phyloP scores from a whole-genome alignment of 2,113 vertebrate genomes.

The Triplophysa siluroides region DNA sequence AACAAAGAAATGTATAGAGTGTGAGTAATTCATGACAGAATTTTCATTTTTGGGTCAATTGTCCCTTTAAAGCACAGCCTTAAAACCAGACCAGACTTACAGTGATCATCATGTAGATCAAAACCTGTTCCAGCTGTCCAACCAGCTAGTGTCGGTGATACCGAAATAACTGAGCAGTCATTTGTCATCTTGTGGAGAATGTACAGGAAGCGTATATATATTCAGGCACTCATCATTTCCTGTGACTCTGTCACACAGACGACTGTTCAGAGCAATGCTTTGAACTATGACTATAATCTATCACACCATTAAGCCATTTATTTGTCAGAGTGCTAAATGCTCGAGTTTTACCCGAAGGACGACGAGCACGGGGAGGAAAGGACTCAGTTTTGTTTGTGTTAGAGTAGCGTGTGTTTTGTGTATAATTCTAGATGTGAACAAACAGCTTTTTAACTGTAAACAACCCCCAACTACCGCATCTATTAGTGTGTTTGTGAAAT shows the following conservation, averaged over 20 bases:
- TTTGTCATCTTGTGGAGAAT: constrained; percentile 49
- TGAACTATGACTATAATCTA: constrained; percentile 28
- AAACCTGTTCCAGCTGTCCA: constrained; percentile 13
- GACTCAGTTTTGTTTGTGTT: not conserved
- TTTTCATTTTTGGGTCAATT: no score
- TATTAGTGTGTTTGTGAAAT: not conserved
- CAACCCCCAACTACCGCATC: constrained; percentile 13
- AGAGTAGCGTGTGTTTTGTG: not conserved
- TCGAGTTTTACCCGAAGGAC: not conserved
- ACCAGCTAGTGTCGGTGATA: constrained; percentile 42
- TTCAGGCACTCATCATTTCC: constrained; percentile 28
- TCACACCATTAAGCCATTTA: constrained; percentile 9
- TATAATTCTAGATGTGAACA: not conserved
- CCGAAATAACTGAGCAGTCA: constrained; percentile 54
- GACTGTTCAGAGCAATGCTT: constrained; percentile 15
- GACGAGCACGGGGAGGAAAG: constrained; percentile 4
- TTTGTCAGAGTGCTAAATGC: constrained; percentile 21
- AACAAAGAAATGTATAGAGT: no score
- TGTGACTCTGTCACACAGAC: not conserved
- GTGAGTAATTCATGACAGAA: no score
- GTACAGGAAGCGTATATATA: constrained; percentile 25
- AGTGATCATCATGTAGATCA: not conserved
- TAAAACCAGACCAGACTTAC: not conserved
- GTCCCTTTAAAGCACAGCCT: not conserved
- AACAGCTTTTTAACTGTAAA: constrained; percentile 18